A percentile compares a stretch with the other conserved stretches of the same genome.
These are phyloP conservation scores for Noctua comes DNA, from an alignment of 2,888 invertebrate species.

Conservation along the genomic window DNA sequence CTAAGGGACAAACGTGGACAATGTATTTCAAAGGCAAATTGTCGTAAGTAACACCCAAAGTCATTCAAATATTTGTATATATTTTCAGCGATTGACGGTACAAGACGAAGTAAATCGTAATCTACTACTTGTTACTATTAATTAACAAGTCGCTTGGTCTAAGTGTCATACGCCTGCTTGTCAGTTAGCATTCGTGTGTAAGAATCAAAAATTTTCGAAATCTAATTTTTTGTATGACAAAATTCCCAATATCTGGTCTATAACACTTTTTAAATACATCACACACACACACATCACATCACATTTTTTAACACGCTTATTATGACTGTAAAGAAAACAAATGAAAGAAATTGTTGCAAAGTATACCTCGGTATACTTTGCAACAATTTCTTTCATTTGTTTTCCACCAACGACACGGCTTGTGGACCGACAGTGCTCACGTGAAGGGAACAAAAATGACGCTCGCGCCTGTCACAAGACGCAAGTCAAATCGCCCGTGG, in stretches of 20 bases:
- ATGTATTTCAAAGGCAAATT: slow-evolving; percentile 63
- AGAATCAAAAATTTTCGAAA: neutral
- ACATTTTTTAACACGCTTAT: no score
- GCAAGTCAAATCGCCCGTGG: no score
- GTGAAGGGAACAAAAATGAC: no score
- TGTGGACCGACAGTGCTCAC: neutral
- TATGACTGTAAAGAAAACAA: neutral
- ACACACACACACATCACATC: no score
- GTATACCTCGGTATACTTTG: neutral
- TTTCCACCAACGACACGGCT: neutral
- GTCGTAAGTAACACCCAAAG: slow-evolving; percentile 58
- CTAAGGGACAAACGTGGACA: slow-evolving; percentile 66
- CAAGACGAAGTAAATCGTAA: neutral
- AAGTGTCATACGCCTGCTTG: neutral
- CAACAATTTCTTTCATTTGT: no score
- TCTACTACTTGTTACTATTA: neutral
- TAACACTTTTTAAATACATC: no score
- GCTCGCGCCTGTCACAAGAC: neutral
- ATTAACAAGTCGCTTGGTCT: neutral
- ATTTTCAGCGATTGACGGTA: neutral
- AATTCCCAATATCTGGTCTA: no score
- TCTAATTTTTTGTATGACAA: neutral
- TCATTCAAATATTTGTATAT: neutral
- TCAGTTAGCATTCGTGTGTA: neutral
- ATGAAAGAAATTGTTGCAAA: no score